Conservation (phyloP, 2,888 invertebrate genomes). For the Allacma fusca region DNA sequence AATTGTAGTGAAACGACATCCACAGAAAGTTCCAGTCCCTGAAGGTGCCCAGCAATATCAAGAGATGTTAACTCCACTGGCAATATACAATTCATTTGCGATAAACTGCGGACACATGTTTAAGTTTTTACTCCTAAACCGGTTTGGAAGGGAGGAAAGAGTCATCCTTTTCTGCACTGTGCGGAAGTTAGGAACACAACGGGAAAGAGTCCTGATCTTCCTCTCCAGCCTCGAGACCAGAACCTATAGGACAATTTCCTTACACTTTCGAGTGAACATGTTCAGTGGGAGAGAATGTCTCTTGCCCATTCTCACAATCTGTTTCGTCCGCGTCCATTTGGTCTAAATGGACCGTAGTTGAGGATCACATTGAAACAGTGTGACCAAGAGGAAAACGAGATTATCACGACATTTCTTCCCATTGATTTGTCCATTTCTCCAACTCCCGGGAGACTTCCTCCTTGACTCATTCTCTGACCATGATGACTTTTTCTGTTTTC, state of each 20-base stretch:
- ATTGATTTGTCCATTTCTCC: conserved; percentile 42
- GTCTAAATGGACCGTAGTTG: conserved; percentile 61
- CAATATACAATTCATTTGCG: no score
- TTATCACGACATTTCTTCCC: conserved; percentile 52
- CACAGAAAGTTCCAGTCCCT: no score
- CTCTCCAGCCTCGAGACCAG: neutral
- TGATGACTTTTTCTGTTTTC: conserved; percentile 27
- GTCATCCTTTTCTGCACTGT: neutral
- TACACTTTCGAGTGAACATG: no score
- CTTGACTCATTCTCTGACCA: conserved; percentile 37
- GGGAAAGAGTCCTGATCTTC: neutral
- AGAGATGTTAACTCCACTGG: no score
- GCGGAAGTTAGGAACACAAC: neutral
- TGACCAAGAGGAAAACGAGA: conserved; percentile 55
- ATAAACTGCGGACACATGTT: conserved; percentile 7
- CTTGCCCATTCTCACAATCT: conserved; percentile 50
- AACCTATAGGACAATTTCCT: neutral
- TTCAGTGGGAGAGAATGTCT: conserved; percentile 23
- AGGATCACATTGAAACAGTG: conserved; percentile 44
- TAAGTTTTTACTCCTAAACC: neutral
- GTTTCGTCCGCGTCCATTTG: conserved; percentile 51
- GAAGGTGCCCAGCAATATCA: no score
- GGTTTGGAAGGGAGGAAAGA: neutral
- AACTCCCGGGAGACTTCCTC: conserved; percentile 25
- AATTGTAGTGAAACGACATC: no score